phyloP scores from a whole-genome alignment of 92 coral and sea anemone species.

The Phenganax stokvisi region DNA sequence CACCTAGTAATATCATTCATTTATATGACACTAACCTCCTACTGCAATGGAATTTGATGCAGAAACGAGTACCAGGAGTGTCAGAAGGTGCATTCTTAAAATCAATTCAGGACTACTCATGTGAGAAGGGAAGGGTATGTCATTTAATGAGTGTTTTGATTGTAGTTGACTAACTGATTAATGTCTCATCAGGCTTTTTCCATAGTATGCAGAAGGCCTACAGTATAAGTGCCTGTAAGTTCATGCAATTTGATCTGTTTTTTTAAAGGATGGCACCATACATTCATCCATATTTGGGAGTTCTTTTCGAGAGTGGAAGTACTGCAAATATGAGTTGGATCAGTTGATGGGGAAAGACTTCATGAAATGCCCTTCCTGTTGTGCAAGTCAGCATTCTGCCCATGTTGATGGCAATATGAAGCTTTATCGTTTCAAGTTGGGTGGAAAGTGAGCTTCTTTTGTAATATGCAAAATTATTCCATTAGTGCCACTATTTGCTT shows the following conservation, averaged over 20 bases:
- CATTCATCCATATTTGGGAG: conserved; percentile 43
- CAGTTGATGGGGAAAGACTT: conserved; percentile 42
- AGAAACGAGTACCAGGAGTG: conserved; percentile 17
- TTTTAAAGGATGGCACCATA: conserved; percentile 43
- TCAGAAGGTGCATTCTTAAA: conserved; percentile 12
- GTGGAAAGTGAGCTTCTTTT: conserved; percentile 46
- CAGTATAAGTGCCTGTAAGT: conserved; percentile 45
- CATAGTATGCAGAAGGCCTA: no score
- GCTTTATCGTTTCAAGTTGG: conserved; percentile 56
- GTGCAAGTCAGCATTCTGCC: conserved; percentile 51
- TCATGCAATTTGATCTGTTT: conserved; percentile 45
- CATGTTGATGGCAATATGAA: conserved; percentile 72
- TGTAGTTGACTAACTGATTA: no score
- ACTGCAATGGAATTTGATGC: conserved; percentile 13
- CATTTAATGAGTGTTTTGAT: no score
- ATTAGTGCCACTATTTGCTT: conserved; percentile 18
- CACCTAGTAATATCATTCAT: conserved; percentile 14
- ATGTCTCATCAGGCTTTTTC: no score
- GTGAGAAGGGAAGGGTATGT: conserved; percentile 16
- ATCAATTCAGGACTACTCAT: conserved; percentile 4
- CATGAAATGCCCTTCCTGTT: conserved; percentile 64
- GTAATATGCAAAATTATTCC: not conserved
- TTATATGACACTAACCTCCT: not conserved
- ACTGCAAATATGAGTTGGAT: conserved; percentile 53
- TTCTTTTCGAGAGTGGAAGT: conserved; percentile 58